These are phyloP conservation scores for Aporrectodea caliginosa DNA, from an alignment of 1,140 invertebrate species.

Conservation along the genomic window DNA sequence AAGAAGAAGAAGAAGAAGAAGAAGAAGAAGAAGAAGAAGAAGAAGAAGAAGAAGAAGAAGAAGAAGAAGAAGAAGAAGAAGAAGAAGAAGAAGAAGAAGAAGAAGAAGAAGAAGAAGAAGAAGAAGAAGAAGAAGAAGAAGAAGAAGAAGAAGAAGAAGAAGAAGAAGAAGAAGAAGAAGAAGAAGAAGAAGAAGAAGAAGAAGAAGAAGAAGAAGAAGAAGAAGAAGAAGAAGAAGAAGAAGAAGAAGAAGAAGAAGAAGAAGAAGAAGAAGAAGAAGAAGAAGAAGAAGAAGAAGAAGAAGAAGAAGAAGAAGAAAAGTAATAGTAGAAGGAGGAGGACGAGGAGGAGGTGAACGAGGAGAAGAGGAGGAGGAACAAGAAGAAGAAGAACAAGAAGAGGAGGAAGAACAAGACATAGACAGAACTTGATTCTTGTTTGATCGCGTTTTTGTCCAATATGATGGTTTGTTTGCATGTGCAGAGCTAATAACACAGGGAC, in stretches of 20 bases:
- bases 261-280: constrained; percentile 5
- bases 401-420: no score
- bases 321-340: no score
- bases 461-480: no score
- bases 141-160: background rate
- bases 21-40: constrained; percentile 13
- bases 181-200: background rate
- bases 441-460: no score
- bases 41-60: background rate
- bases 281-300: constrained; percentile 2
- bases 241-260: constrained; percentile 22
- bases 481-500: no score
- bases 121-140: background rate
- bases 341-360: no score
- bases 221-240: background rate
- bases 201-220: constrained; percentile 10
- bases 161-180: background rate
- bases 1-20: constrained; percentile 14
- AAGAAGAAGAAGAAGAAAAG: no score
- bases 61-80: background rate
- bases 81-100: constrained; percentile 1
- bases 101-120: background rate
- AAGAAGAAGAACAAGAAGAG: no score
- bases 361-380: no score
- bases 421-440: no score